Evolutionary conservation across 2,888 invertebrate species (phyloP), one percentile per base, ranked within the genome.

Genomic region (Amphipyra berbera): DNA sequence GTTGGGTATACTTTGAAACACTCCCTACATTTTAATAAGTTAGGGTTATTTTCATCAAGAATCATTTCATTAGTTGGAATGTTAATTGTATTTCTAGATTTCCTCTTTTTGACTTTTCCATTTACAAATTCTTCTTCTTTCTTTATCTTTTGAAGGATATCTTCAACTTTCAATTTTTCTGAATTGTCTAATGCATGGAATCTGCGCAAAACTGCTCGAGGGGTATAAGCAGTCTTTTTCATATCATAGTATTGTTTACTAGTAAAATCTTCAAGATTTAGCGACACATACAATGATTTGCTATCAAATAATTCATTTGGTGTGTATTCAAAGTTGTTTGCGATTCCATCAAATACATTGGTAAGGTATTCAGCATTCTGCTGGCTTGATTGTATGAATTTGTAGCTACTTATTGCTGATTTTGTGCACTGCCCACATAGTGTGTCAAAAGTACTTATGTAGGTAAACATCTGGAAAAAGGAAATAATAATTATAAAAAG

Each of bases 341-440:
- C 61, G 0, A 93, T 62, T 2, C 76, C 74, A 45, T 82, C 78
- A 0, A 93, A 10, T 10, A 82, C 67, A 46, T 83, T 84, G 2
- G 66, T 80, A 0, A 92, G 68, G 12, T 79, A 61, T 21, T 78
- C 71, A 12, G 78, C 68, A 64, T 90, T 91, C 21, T 73, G 73
- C 56, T 84, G 78, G 14, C 84, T 70, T 6, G 53, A 79, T 59
- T 81, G 81, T 13, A 88, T 84, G 59, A 92, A 93, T 48, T 73
- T 87, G 48, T 89, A 92, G 56, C 83, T 82, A 40, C 61, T 84
- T 46, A 88, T 74, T 6, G 88, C 85, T 8, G 74, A 64, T 54
- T 81, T 83, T 4, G 78, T 70, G 65, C 93, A 93, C 27, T 78
- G 69, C 27, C 78, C 73, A 65, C 93, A 93, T 4, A 93, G 47